Percentiles rank a stretch among this genome's conserved stretches.
Evolutionary conservation across 2,888 invertebrate genomes (phyloP).

Genomic region (Mayetiola destructor): DNA sequence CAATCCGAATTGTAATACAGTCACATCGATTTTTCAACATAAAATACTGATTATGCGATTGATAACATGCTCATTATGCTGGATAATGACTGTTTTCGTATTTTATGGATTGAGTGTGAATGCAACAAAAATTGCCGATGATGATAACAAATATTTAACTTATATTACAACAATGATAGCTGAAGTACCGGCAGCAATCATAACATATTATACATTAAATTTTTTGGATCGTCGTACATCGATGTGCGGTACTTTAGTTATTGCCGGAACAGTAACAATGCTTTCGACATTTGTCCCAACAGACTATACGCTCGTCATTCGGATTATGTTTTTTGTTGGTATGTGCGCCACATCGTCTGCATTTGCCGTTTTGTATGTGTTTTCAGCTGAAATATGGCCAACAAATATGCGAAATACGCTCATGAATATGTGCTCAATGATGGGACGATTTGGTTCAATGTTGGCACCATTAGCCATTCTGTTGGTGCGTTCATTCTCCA

Average conservation of each 20-base stretch:
- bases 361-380: conserved; percentile 44
- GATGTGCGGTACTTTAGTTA: conserved; percentile 43
- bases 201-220: conserved; percentile 49
- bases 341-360: conserved; percentile 45
- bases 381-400: conserved; percentile 49
- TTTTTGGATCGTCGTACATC: conserved; percentile 48
- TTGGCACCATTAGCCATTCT: not conserved
- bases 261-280: conserved; percentile 37
- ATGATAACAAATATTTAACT: conserved; percentile 52
- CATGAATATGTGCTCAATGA: conserved; percentile 14
- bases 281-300: not conserved
- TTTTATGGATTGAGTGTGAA: conserved; percentile 70
- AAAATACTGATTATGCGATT: conserved; percentile 28
- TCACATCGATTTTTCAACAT: conserved; percentile 2
- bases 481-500: conserved; percentile 17
- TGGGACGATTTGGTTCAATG: conserved; percentile 4
- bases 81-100: conserved; percentile 63
- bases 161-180: conserved; percentile 44
- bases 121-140: conserved; percentile 53
- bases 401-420: conserved; percentile 44
- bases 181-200: conserved; percentile 58
- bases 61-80: conserved; percentile 55
- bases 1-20: not conserved
- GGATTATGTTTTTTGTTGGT: conserved; percentile 33
- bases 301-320: not conserved